Conservation (phyloP, 2,888 invertebrate species). For the Heliconius hortense region DNA sequence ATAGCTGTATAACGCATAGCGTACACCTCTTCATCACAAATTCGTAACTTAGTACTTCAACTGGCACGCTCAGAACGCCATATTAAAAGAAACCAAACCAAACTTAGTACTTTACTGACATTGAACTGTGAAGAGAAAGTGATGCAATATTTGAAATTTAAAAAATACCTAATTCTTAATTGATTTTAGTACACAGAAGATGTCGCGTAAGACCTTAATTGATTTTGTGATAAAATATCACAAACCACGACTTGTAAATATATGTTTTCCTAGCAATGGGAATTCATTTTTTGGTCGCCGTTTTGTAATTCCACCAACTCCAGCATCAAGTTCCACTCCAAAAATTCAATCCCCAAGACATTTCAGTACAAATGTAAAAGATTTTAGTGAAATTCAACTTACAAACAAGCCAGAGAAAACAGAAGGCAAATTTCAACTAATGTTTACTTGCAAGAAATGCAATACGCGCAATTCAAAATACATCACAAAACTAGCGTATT, state of each 20-base stretch:
- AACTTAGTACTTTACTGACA: not conserved
- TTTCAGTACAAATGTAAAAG: conserved; percentile 58
- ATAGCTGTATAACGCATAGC: not conserved
- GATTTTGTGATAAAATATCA: conserved; percentile 76
- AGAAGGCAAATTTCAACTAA: conserved; percentile 85
- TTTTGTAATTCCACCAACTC: conserved; percentile 55
- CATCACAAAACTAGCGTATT: conserved; percentile 93
- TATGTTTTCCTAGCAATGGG: conserved; percentile 74
- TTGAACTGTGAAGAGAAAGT: conserved; percentile 18
- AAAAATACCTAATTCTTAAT: not conserved
- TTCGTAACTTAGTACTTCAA: too few species aligned
- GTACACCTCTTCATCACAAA: not conserved
- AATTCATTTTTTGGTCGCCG: conserved; percentile 74
- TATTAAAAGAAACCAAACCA: too few species aligned
- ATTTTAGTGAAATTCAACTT: conserved; percentile 55
- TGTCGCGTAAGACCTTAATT: conserved; percentile 71
- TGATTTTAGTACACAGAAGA: conserved; percentile 43
- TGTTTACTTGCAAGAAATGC: conserved; percentile 96
- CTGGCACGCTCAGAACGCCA: too few species aligned
- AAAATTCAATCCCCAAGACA: conserved; percentile 63
- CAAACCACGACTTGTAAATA: conserved; percentile 70
- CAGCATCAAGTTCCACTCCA: conserved; percentile 56
- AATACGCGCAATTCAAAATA: conserved; percentile 87
- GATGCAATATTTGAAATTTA: conserved; percentile 44
- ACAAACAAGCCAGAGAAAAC: conserved; percentile 53